Conservation (phyloP, 1,140 invertebrate species). For the Orchestia grillus region DNA sequence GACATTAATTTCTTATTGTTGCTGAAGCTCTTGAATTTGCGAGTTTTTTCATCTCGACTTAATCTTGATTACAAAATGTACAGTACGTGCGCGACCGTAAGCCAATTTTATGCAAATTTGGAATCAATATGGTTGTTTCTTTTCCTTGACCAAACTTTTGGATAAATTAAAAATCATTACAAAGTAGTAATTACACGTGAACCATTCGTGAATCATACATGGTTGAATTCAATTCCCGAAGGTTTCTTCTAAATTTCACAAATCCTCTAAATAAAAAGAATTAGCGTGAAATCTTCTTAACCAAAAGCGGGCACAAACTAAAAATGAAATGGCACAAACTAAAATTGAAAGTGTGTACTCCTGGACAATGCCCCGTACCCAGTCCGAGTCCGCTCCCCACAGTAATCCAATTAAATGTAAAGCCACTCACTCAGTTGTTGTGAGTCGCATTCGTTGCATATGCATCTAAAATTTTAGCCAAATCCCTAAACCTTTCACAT, state of each 20-base stretch:
- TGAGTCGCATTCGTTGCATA: constrained; percentile 47
- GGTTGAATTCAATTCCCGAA: not conserved
- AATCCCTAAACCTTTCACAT: constrained; percentile 39
- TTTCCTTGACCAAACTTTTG: too few relatives aligned
- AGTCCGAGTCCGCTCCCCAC: not conserved
- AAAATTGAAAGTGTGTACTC: not conserved
- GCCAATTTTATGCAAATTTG: too few relatives aligned
- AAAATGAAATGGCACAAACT: not conserved
- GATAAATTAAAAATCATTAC: too few relatives aligned
- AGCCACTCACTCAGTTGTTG: constrained; percentile 39
- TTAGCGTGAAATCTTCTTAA: not conserved
- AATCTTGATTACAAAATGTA: too few relatives aligned
- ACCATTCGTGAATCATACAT: not conserved
- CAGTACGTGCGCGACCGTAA: too few relatives aligned
- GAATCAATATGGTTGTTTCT: too few relatives aligned
- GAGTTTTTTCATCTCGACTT: too few relatives aligned
- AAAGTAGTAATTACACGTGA: too few relatives aligned
- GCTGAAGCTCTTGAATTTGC: too few relatives aligned
- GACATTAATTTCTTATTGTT: too few relatives aligned
- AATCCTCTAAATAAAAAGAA: not conserved
- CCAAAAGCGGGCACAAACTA: not conserved
- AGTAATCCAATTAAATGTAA: constrained; percentile 41
- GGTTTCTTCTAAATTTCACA: not conserved
- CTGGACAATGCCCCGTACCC: not conserved
- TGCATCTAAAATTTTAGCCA: constrained; percentile 42